phyloP scores from a whole-genome alignment of 2,888 invertebrate genomes.

The Imbricaverruca yamaguchii region DNA sequence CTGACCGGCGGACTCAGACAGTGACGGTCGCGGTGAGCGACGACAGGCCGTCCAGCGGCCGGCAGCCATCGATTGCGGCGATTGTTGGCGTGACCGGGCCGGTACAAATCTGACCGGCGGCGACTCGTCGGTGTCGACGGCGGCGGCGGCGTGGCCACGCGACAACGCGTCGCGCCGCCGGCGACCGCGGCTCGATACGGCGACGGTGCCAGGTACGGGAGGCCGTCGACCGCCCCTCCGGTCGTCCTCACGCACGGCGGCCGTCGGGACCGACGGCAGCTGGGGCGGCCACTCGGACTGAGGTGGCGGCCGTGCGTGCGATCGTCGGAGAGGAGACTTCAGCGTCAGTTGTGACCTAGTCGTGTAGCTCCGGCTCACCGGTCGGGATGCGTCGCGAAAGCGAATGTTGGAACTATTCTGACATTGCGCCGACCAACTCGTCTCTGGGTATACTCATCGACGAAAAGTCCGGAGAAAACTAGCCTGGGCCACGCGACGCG shows the following conservation, averaged over 20 bases:
- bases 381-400: no score
- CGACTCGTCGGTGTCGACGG: neutral
- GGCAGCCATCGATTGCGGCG: neutral
- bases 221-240: neutral
- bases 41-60: neutral
- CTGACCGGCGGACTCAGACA: no score
- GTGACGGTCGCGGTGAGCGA: neutral
- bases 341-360: no score
- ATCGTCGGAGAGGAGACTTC: no score
- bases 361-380: no score
- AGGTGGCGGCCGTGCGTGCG: no score
- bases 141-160: no score
- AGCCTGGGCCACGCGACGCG: no score
- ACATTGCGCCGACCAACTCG: no score
- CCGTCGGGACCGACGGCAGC: neutral
- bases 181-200: neutral
- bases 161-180: neutral
- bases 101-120: neutral
- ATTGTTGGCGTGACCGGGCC: slow-evolving; percentile 3
- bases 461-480: no score
- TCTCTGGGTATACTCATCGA: no score
- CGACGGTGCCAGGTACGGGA: neutral
- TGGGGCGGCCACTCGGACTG: neutral
- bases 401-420: no score
- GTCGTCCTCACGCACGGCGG: neutral